A percentile compares a stretch with the other conserved stretches of the same genome.
Conservation (phyloP, 2,888 invertebrate genomes). For the Andrena bucephala region DNA sequence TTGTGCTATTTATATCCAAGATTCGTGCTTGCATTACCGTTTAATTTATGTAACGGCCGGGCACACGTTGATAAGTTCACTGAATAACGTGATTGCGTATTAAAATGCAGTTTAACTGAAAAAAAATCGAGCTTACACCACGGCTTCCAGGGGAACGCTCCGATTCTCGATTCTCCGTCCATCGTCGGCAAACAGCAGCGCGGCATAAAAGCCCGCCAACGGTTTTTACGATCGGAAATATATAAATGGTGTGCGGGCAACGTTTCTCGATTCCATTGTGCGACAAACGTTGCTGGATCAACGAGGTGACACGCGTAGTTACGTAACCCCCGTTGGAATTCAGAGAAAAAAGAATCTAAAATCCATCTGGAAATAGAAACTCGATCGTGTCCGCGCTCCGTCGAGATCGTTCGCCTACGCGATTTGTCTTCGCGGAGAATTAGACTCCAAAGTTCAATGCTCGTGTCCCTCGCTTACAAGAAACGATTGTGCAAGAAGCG, state of each 20-base stretch:
- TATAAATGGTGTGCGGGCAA: not conserved
- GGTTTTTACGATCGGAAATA: conserved; percentile 25
- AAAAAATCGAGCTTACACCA: not conserved
- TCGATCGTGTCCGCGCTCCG: conserved; percentile 36
- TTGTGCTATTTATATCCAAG: conserved; percentile 13
- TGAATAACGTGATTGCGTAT: not conserved
- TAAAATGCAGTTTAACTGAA: not conserved
- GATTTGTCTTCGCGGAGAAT: conserved; percentile 3
- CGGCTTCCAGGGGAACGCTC: not conserved
- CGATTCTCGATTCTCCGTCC: not conserved
- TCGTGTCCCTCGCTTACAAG: conserved; percentile 14
- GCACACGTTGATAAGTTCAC: not conserved
- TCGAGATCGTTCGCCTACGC: conserved; percentile 49
- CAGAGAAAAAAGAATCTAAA: conserved; percentile 27
- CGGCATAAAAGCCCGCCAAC: not conserved
- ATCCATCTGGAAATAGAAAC: conserved; percentile 53
- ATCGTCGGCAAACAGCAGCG: not conserved
- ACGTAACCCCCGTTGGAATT: conserved; percentile 25
- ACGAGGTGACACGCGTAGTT: conserved; percentile 30
- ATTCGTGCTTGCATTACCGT: not conserved
- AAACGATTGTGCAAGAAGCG: conserved; percentile 15
- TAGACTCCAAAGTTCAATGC: conserved; percentile 39
- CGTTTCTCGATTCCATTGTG: conserved; percentile 18
- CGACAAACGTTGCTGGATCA: conserved; percentile 23
- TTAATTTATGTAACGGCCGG: conserved; percentile 1